Percentiles rank a stretch among this genome's conserved stretches.
Conservation (phyloP, 2,888 invertebrate genomes). For the Sepiola atlantica region DNA sequence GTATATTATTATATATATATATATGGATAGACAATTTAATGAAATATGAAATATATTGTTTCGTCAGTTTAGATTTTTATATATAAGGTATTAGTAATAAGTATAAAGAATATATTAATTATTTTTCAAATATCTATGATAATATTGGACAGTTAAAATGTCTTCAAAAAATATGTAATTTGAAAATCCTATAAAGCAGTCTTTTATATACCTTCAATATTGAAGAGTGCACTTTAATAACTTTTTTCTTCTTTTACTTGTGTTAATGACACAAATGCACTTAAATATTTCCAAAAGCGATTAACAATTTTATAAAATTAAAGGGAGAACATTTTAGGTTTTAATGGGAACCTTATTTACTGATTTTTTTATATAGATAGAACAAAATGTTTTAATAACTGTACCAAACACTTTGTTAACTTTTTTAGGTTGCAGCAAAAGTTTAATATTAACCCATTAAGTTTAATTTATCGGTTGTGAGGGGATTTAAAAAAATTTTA, state of each 20-base stretch:
- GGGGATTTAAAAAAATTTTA: no score
- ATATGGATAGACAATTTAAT: background rate
- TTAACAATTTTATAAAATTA: background rate
- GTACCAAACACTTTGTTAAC: background rate
- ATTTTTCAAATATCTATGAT: background rate
- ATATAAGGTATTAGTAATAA: background rate
- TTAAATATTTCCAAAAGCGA: background rate
- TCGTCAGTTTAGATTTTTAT: background rate
- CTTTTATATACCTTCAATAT: no score
- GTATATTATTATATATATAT: background rate
- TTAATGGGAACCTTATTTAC: background rate
- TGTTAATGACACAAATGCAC: background rate
- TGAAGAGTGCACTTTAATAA: no score
- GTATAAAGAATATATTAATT: background rate
- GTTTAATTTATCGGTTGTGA: no score
- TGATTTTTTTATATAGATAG: background rate
- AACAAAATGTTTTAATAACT: background rate
- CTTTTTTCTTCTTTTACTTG: no score
- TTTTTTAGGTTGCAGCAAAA: background rate
- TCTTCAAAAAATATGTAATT: background rate
- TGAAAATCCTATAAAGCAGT: background rate
- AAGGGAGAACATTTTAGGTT: background rate
- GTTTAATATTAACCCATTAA: no score
- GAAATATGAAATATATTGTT: background rate
- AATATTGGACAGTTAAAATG: background rate